Evolutionary conservation across 2,113 vertebrate genomes (phyloP).

Genomic region (Diadophis punctatus): DNA sequence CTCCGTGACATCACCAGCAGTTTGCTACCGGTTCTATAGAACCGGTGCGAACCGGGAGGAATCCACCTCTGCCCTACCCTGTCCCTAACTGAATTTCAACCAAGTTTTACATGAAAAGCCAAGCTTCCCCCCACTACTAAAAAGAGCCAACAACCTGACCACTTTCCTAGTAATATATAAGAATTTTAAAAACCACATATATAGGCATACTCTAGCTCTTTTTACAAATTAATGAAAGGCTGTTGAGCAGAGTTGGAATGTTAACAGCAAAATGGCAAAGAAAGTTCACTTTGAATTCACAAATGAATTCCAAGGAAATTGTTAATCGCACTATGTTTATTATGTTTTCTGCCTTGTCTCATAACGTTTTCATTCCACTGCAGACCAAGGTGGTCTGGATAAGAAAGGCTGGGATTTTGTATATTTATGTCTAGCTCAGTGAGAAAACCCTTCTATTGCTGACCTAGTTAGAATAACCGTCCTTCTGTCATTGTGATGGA

Average conservation of each 20-base stretch:
- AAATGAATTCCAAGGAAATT: slow-evolving; percentile 42
- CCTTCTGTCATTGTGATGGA: slow-evolving; percentile 25
- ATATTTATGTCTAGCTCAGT: slow-evolving; percentile 48
- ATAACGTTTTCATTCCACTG: slow-evolving; percentile 46
- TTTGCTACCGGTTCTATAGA: too few species aligned
- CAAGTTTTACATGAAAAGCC: neutral
- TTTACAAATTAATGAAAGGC: slow-evolving; percentile 11
- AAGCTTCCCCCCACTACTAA: neutral
- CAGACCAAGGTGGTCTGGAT: slow-evolving; percentile 39
- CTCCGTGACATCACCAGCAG: too few species aligned
- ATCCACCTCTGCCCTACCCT: neutral
- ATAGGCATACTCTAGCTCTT: neutral
- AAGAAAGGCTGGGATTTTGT: slow-evolving; percentile 57
- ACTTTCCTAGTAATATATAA: neutral
- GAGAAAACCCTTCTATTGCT: slow-evolving; percentile 18
- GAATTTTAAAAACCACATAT: neutral
- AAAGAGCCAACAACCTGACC: neutral
- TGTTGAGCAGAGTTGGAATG: neutral
- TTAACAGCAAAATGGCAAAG: slow-evolving; percentile 15
- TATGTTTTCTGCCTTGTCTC: slow-evolving; percentile 57
- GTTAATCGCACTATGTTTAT: slow-evolving; percentile 30
- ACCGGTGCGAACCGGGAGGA: too few species aligned
- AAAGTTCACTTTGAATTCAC: slow-evolving; percentile 27
- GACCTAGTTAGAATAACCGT: slow-evolving; percentile 42
- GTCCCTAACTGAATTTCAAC: neutral